phyloP scores from a whole-genome alignment of 2,888 invertebrate species.

The Eugnorisma glareosa region DNA sequence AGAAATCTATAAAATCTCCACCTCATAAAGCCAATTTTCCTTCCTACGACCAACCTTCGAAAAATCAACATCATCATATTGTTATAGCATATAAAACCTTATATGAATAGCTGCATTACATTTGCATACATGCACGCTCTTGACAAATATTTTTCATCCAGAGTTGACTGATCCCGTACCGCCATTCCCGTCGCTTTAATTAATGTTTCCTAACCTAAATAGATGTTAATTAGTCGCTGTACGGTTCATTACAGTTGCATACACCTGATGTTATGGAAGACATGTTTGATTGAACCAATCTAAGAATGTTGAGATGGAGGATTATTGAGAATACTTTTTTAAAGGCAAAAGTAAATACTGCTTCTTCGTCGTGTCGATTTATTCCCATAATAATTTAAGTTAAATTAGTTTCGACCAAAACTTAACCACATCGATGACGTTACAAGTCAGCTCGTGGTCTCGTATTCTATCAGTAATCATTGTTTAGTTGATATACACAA shows the following conservation, averaged over 20 bases:
- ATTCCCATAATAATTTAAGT: background rate
- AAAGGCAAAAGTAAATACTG: background rate
- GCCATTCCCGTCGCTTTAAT: conserved; percentile 73
- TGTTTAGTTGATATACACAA: background rate
- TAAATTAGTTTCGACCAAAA: background rate
- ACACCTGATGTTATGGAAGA: conserved; percentile 57
- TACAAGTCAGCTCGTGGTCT: background rate
- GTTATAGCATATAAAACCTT: background rate
- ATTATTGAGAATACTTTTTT: background rate
- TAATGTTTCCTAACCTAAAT: conserved; percentile 84
- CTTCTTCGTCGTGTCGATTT: background rate
- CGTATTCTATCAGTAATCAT: background rate
- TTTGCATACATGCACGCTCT: background rate
- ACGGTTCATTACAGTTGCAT: conserved; percentile 57
- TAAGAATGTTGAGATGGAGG: conserved; percentile 4
- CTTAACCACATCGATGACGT: background rate
- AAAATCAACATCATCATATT: background rate
- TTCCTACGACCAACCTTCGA: background rate
- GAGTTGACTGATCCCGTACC: conserved; percentile 70
- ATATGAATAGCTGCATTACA: background rate
- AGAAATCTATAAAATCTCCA: background rate
- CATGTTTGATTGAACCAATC: conserved; percentile 28
- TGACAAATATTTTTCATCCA: conserved; percentile 4
- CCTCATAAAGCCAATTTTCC: background rate
- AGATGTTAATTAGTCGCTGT: conserved; percentile 75